A percentile compares a stretch with the other conserved stretches of the same genome.
Conservation (phyloP, 1,140 invertebrate genomes). For the Gryon sp. region DNA sequence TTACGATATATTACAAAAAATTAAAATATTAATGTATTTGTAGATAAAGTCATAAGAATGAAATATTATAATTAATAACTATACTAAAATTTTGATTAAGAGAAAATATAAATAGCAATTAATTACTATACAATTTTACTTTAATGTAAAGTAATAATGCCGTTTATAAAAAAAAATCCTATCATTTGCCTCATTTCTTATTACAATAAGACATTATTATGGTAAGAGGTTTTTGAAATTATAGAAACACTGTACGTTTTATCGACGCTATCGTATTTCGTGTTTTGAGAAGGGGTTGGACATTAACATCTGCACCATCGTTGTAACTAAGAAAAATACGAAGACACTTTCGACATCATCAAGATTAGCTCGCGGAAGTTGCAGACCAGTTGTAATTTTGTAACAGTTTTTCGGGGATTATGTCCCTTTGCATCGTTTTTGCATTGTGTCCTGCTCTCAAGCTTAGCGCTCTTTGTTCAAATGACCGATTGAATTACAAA, state of each 20-base stretch:
- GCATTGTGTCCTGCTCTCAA: conserved; percentile 10
- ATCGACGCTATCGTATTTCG: conserved; percentile 62
- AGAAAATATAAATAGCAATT: no score
- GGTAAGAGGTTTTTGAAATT: conserved; percentile 6
- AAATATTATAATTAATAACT: no score
- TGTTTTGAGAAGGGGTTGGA: conserved; percentile 69
- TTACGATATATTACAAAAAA: no score
- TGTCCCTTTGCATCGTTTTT: conserved; percentile 23
- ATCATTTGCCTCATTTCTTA: no score
- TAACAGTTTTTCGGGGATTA: conserved; percentile 71
- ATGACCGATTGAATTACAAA: conserved; percentile 78
- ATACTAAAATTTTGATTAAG: no score
- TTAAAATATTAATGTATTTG: no score
- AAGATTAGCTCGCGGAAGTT: conserved; percentile 66
- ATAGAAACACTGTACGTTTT: conserved; percentile 11
- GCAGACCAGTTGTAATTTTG: conserved; percentile 52
- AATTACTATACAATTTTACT: no score
- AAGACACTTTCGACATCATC: conserved; percentile 36
- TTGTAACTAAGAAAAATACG: conserved; percentile 72
- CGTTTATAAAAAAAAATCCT: no score
- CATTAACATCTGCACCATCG: conserved; percentile 65
- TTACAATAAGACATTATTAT: no score
- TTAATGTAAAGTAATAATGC: no score
- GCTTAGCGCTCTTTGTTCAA: conserved; percentile 65
- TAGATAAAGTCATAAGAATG: no score